Evolutionary conservation across 2,113 vertebrate species (phyloP), one percentile per base, ranked within the genome.

Genomic region (Anolis sagrei): DNA sequence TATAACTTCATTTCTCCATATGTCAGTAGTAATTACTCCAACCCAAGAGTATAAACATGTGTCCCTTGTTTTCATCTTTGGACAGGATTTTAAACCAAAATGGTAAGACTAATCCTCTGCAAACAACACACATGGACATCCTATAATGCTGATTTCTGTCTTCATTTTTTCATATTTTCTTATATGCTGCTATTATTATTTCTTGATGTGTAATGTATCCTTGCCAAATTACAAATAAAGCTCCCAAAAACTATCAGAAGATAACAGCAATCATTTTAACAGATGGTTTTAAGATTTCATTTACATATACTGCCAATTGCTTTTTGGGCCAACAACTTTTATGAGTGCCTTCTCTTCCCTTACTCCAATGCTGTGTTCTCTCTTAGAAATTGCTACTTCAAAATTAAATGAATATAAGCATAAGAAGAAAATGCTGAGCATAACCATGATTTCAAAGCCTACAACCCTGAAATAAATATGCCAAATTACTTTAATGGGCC

Each of bases 321-420:
- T 76, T 83, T 83, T 48, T 13, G 29, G 29, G 32, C 32, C 34
- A 44, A 16, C 10, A 8, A 14, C 32, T 16, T 66, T 66, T 49
- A 76, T 77, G n/a, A 69, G 19, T 58, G 9, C 32, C 32, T 64
- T 16, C 23, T 44, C 29, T 14, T 16, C 21, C 29, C 9, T 27
- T 78, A 10, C 51, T 3, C 14, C 61, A 11, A 25, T 44, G 34
- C 68, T 32, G 9, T 72, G 18, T 79, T 84, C 34, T 62, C 39
- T 48, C 36, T 72, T 19, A 72, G 23, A 1, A 44, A 48, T 27
- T 79, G 27, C 25, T 25, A 27, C 54, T 25, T 73, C 2, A 68
- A 19, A 32, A 80, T 76, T 76, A 84, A 58, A 54, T 13, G 48
- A 81, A 68, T 81, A 58, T 61, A 83, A 61, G 8, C 23, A 68